phyloP scores from a whole-genome alignment of 2,113 vertebrate genomes.

The Cheilinus undulatus region DNA sequence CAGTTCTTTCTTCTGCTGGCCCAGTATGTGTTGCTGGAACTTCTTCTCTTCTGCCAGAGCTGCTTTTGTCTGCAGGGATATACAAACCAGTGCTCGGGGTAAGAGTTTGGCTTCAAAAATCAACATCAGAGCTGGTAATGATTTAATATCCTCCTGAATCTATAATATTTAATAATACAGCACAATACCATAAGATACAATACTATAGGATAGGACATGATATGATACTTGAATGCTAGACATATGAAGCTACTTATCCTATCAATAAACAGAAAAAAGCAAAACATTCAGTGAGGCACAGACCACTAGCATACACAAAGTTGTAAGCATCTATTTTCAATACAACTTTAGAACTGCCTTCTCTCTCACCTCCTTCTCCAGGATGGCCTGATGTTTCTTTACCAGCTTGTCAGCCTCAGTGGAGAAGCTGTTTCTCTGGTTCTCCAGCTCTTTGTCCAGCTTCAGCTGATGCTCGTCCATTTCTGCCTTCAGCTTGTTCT shows the following conservation, averaged over 20 bases:
- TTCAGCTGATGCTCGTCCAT: slow-evolving; percentile 92
- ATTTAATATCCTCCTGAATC: too few relatives aligned
- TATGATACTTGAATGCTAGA: too few relatives aligned
- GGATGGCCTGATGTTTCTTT: slow-evolving; percentile 89
- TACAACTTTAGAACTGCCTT: neutral
- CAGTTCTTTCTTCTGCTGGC: slow-evolving; percentile 94
- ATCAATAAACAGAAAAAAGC: too few relatives aligned
- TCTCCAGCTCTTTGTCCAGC: slow-evolving; percentile 92
- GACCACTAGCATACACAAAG: too few relatives aligned
- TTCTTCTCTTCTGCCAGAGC: slow-evolving; percentile 90
- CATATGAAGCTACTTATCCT: too few relatives aligned
- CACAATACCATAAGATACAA: too few relatives aligned
- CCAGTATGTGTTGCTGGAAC: slow-evolving; percentile 93
- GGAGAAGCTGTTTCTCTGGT: slow-evolving; percentile 88
- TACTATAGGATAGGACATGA: too few relatives aligned
- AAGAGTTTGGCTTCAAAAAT: neutral
- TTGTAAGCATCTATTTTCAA: too few relatives aligned
- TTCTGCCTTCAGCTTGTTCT: slow-evolving; percentile 90
- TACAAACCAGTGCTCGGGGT: neutral
- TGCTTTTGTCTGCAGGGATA: slow-evolving; percentile 80
- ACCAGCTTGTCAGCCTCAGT: slow-evolving; percentile 89
- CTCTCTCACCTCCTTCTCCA: slow-evolving; percentile 88
- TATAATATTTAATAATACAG: too few relatives aligned
- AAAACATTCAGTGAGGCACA: too few relatives aligned
- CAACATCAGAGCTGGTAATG: too few relatives aligned